Evolutionary conservation across 2,113 vertebrate genomes (phyloP).

Genomic region (Podilymbus podiceps): DNA sequence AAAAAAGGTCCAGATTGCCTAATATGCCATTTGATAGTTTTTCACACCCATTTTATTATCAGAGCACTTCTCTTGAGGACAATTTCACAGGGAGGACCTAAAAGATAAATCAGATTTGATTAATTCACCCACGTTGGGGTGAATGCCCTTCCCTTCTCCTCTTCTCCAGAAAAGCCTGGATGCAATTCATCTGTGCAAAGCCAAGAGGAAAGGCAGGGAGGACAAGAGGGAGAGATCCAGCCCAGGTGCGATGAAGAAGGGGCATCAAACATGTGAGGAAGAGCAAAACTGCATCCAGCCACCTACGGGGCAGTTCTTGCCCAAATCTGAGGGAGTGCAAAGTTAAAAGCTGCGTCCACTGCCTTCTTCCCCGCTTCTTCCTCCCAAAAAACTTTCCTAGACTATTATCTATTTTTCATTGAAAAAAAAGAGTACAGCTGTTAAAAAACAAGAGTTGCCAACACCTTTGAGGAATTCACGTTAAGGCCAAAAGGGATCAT

Average conservation of each 20-base stretch:
- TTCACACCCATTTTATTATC: neutral
- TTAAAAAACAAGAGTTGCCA: neutral
- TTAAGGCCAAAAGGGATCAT: neutral
- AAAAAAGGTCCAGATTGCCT: neutral
- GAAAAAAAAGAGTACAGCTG: neutral
- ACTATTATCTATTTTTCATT: neutral
- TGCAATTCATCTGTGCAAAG: neutral
- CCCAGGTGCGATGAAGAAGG: neutral
- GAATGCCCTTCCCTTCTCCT: neutral
- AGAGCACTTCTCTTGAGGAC: neutral
- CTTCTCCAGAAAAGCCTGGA: neutral
- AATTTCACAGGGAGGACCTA: neutral
- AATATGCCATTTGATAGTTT: neutral
- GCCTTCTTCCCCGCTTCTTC: rapidly evolving
- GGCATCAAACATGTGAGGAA: neutral
- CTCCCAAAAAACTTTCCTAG: neutral
- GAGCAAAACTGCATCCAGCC: neutral
- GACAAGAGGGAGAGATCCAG: neutral
- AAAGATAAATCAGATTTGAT: neutral
- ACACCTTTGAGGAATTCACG: neutral
- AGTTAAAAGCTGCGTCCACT: neutral
- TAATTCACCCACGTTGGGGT: neutral
- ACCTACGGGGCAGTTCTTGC: neutral
- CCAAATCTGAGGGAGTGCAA: neutral
- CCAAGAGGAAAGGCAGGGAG: neutral